Evolutionary conservation across 2,888 invertebrate species (phyloP).

Genomic region (Acanthosoma haemorrhoidale): DNA sequence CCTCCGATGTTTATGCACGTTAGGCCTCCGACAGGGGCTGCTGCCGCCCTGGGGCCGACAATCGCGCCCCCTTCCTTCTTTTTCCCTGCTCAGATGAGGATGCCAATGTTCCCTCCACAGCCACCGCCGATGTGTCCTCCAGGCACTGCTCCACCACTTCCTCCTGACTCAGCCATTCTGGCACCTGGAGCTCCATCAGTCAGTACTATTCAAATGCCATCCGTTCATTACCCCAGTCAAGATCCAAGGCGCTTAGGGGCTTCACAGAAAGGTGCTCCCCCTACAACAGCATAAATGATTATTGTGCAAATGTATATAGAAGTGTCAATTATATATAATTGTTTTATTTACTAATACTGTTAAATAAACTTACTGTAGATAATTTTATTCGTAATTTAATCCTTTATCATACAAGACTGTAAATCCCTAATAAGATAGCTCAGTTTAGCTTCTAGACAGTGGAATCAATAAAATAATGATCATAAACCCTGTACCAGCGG

Average conservation of each 20-base stretch:
- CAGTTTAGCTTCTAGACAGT: too few relatives aligned
- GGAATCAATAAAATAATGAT: too few relatives aligned
- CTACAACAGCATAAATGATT: slow-evolving; percentile 18
- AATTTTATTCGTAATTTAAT: too few relatives aligned
- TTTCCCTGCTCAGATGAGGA: slow-evolving; percentile 45
- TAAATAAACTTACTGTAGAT: too few relatives aligned
- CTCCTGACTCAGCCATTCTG: slow-evolving; percentile 45
- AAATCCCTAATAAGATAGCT: too few relatives aligned
- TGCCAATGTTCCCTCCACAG: slow-evolving; percentile 43
- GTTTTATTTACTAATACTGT: too few relatives aligned
- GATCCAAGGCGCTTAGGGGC: slow-evolving; percentile 90
- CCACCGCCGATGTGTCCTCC: slow-evolving; percentile 41
- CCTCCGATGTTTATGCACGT: slow-evolving; percentile 45
- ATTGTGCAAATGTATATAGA: too few relatives aligned
- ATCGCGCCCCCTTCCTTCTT: slow-evolving; percentile 45
- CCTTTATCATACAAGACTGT: too few relatives aligned
- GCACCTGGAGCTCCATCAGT: slow-evolving; percentile 49
- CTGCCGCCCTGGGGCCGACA: slow-evolving; percentile 46
- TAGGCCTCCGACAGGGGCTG: slow-evolving; percentile 46
- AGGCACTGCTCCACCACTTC: slow-evolving; percentile 41
- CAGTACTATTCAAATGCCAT: slow-evolving; percentile 44
- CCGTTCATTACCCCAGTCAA: slow-evolving; percentile 91
- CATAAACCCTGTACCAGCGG: too few relatives aligned
- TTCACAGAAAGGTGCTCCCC: slow-evolving; percentile 33
- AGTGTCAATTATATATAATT: too few relatives aligned